Conservation (phyloP, 2,113 vertebrate genomes). For the Callipepla squamata region DNA sequence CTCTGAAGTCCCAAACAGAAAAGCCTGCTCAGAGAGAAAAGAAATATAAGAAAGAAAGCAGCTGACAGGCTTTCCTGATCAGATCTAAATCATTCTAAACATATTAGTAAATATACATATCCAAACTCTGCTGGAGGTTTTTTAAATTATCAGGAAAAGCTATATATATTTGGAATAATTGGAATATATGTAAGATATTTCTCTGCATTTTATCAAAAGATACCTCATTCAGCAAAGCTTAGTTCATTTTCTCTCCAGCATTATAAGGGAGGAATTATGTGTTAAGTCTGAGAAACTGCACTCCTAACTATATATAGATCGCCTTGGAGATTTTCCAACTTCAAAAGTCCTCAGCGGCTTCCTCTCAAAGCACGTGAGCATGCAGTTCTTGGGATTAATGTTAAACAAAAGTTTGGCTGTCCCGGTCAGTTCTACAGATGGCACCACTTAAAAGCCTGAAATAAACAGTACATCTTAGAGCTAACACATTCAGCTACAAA, state of each 20-base stretch:
- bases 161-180: too few relatives aligned
- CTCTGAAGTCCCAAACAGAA: background rate
- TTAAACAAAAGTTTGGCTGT: background rate
- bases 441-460: constrained; percentile 22
- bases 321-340: constrained; percentile 39
- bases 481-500: background rate
- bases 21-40: background rate
- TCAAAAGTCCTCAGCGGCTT: constrained; percentile 43
- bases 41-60: background rate
- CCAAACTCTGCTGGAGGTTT: background rate
- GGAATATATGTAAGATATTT: background rate
- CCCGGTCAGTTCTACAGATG: constrained; percentile 29
- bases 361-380: constrained; percentile 6
- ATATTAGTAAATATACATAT: background rate
- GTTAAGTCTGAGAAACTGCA: background rate
- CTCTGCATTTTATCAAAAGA: background rate
- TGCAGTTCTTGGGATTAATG: background rate
- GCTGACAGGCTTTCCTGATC: background rate
- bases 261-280: constrained; percentile 18
- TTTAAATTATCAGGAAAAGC: background rate
- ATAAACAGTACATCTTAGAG: constrained; percentile 15
- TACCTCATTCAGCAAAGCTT: background rate
- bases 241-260: background rate
- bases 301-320: constrained; percentile 28
- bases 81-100: background rate